These are phyloP conservation scores for Capitella teleta DNA, from an alignment of 1,140 invertebrate genomes.

Conservation along the genomic window DNA sequence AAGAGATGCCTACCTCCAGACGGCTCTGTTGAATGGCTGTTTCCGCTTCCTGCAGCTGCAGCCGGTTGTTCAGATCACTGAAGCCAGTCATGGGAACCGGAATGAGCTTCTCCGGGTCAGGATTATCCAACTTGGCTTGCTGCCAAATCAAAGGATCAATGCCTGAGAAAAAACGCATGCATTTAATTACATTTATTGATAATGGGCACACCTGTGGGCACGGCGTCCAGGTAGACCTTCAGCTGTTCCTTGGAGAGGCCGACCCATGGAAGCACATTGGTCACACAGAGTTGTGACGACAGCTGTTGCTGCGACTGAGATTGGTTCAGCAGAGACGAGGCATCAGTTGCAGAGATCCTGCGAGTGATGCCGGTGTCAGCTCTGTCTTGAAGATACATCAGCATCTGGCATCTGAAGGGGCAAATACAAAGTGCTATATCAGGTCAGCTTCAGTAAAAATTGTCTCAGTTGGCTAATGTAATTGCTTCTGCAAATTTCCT, in stretches of 20 bases:
- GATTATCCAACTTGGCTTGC: constrained; percentile 86
- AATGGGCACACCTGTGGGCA: constrained; percentile 74
- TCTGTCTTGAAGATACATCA: constrained; percentile 69
- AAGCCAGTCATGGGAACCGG: constrained; percentile 89
- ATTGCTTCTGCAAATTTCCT: too few relatives aligned
- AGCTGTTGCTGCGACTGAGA: constrained; percentile 58
- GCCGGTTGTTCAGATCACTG: constrained; percentile 64
- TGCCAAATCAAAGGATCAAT: constrained; percentile 48
- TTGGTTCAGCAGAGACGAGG: constrained; percentile 41
- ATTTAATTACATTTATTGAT: too few relatives aligned
- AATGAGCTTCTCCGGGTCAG: constrained; percentile 73
- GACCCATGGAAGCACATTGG: constrained; percentile 34
- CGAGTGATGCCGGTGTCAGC: constrained; percentile 46
- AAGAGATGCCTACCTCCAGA: constrained; percentile 37
- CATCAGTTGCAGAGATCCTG: constrained; percentile 62
- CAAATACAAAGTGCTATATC: too few relatives aligned
- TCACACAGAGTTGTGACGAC: constrained; percentile 32
- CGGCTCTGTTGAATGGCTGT: constrained; percentile 30
- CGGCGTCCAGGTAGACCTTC: constrained; percentile 77
- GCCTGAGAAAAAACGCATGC: constrained; percentile 36
- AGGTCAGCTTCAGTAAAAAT: too few relatives aligned
- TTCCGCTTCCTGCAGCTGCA: constrained; percentile 43
- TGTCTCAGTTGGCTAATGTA: too few relatives aligned
- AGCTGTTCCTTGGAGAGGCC: constrained; percentile 49
- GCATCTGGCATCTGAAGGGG: constrained; percentile 53